A percentile compares a stretch with the other conserved stretches of the same genome.
Conservation (phyloP, 2,888 invertebrate species). For the Drosophila mercatorum region DNA sequence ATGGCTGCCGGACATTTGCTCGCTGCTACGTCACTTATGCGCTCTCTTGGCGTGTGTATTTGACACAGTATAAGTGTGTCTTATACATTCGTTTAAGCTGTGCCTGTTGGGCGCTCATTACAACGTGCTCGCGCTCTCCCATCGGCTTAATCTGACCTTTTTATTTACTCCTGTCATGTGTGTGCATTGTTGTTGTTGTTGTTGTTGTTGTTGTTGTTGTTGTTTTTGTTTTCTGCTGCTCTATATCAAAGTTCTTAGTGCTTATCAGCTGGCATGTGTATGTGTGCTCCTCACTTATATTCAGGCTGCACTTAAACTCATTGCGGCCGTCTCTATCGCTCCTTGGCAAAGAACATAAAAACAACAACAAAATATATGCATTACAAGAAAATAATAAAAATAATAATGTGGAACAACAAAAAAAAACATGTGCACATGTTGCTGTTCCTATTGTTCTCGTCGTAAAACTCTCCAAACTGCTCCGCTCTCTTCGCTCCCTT, state of each 20-base stretch:
- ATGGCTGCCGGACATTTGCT: neutral
- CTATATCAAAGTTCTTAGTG: constrained; percentile 58
- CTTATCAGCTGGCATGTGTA: constrained; percentile 43
- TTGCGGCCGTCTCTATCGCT: constrained; percentile 1
- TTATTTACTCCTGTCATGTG: constrained; percentile 31
- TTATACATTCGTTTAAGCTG: neutral
- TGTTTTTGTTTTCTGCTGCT: constrained; percentile 33
- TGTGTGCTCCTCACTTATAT: neutral
- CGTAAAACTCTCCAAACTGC: neutral
- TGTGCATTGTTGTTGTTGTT: constrained; percentile 24
- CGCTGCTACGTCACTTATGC: neutral
- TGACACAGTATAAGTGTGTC: neutral
- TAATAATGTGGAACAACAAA: constrained; percentile 11
- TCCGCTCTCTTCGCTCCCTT: neutral
- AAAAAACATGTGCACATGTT: constrained; percentile 42
- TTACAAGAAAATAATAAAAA: constrained; percentile 20
- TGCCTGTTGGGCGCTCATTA: neutral
- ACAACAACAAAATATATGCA: constrained; percentile 21
- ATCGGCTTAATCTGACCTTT: constrained; percentile 11
- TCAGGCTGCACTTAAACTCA: constrained; percentile 26
- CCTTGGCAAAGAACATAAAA: constrained; percentile 6
- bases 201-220: constrained; percentile 16
- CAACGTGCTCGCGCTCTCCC: neutral
- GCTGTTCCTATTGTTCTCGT: constrained; percentile 9
- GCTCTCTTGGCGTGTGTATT: neutral